These are phyloP conservation scores for Acleris sparsana DNA, from an alignment of 2,888 invertebrate species.

Conservation along the genomic window DNA sequence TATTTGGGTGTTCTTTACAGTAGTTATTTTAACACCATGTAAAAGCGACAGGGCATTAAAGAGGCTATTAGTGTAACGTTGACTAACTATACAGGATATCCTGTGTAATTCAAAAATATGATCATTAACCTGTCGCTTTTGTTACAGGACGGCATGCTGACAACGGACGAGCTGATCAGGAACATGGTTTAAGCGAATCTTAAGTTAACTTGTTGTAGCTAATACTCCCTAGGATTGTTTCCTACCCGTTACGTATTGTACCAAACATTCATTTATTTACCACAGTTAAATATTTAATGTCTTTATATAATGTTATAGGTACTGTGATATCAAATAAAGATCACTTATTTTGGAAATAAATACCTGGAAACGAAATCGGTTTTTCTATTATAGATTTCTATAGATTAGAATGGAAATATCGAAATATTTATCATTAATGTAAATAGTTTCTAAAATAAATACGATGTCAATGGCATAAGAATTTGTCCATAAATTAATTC, in stretches of 20 bases:
- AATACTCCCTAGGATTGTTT: conserved; percentile 50
- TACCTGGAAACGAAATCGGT: conserved; percentile 43
- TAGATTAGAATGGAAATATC: conserved; percentile 34
- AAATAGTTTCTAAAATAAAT: conserved; percentile 60
- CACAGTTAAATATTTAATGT: conserved; percentile 42
- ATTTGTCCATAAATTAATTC: conserved; percentile 64
- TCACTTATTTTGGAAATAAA: conserved; percentile 46
- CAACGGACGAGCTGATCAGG: conserved; percentile 82
- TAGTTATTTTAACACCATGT: too few species aligned
- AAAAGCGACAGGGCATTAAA: too few species aligned
- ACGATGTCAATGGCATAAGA: conserved; percentile 59
- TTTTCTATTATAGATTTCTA: conserved; percentile 37
- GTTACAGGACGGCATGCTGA: conserved; percentile 82
- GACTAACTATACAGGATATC: too few species aligned
- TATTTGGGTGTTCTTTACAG: too few species aligned
- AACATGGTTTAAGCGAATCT: conserved; percentile 63
- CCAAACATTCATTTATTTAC: conserved; percentile 48
- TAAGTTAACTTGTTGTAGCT: conserved; percentile 42
- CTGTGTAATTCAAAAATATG: too few species aligned
- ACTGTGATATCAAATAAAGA: conserved; percentile 73
- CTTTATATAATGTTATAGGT: conserved; percentile 57
- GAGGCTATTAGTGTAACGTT: too few species aligned
- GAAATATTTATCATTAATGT: conserved; percentile 53
- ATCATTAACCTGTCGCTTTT: neutral
- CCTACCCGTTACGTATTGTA: conserved; percentile 48